phyloP scores from a whole-genome alignment of 2,797 vertebrate genomes.

The Cynopterus sphinx region DNA sequence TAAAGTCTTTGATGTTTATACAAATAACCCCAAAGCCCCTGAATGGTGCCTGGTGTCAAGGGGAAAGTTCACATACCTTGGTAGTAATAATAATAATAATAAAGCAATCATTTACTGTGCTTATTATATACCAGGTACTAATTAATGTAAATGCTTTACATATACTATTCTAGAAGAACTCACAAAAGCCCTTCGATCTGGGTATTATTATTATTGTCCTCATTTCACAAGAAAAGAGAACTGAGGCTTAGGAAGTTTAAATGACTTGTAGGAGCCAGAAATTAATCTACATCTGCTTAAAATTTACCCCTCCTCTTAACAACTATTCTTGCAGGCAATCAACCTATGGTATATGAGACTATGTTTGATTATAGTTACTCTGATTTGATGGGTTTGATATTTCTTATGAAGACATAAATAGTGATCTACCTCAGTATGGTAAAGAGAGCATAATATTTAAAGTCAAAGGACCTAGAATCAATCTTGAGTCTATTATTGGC shows the following conservation, averaged over 20 bases:
- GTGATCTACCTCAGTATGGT: background rate
- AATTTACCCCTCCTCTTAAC: background rate
- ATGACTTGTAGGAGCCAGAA: background rate
- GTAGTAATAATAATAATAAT: background rate
- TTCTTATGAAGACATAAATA: constrained; percentile 19
- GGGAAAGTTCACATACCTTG: background rate
- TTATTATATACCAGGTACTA: background rate
- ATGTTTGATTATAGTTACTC: background rate
- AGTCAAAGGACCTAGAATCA: background rate
- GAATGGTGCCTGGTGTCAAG: background rate
- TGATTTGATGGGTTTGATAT: background rate
- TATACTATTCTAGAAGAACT: background rate
- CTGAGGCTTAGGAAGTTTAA: background rate
- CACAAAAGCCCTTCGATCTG: background rate
- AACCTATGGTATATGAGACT: background rate
- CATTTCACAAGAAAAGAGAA: background rate
- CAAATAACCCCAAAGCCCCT: background rate
- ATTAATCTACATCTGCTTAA: background rate
- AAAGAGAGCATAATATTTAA: background rate
- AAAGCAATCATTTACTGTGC: background rate
- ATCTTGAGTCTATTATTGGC: background rate
- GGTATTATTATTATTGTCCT: background rate
- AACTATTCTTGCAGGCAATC: background rate
- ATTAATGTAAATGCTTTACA: background rate
- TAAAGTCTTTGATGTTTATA: background rate